phyloP scores from a whole-genome alignment of 30 jellyfish, hydroid and myxozoan species.

The Haliclystus octoradiatus region DNA sequence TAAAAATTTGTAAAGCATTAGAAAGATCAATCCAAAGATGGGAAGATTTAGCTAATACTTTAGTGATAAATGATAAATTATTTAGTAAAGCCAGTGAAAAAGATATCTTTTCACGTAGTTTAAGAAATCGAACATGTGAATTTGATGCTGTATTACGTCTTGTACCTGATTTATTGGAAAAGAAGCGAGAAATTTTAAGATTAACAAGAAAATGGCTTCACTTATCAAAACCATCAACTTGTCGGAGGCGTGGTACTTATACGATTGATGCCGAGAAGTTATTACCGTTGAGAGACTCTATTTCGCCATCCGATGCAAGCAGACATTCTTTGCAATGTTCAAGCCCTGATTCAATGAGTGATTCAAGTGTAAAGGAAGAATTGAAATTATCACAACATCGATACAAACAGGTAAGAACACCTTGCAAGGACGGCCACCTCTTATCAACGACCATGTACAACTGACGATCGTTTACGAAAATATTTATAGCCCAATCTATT shows the following conservation, averaged over 20 bases:
- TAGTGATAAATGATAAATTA: slow-evolving; percentile 37
- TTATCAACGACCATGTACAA: no score
- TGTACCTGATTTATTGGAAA: slow-evolving; percentile 79
- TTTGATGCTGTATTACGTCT: slow-evolving; percentile 53
- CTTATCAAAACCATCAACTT: slow-evolving; percentile 36
- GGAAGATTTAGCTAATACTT: slow-evolving; percentile 44
- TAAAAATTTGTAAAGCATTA: slow-evolving; percentile 32
- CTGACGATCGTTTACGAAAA: no score
- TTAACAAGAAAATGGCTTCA: slow-evolving; percentile 77
- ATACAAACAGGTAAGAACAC: neutral
- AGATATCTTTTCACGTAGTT: slow-evolving; percentile 32
- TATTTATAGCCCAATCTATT: no score
- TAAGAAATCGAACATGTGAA: slow-evolving; percentile 49
- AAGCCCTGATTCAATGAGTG: neutral
- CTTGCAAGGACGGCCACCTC: no score
- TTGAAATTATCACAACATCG: neutral
- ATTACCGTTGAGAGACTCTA: neutral
- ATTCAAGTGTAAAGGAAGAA: neutral
- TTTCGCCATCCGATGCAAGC: neutral
- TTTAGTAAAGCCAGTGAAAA: slow-evolving; percentile 69
- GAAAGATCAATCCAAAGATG: slow-evolving; percentile 60
- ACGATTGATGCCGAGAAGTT: slow-evolving; percentile 9
- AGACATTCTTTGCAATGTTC: neutral
- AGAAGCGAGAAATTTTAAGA: slow-evolving; percentile 57
- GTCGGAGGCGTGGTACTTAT: slow-evolving; percentile 74